Evolutionary conservation across 1,140 invertebrate species (phyloP).

Genomic region (Coptotermes formosanus): DNA sequence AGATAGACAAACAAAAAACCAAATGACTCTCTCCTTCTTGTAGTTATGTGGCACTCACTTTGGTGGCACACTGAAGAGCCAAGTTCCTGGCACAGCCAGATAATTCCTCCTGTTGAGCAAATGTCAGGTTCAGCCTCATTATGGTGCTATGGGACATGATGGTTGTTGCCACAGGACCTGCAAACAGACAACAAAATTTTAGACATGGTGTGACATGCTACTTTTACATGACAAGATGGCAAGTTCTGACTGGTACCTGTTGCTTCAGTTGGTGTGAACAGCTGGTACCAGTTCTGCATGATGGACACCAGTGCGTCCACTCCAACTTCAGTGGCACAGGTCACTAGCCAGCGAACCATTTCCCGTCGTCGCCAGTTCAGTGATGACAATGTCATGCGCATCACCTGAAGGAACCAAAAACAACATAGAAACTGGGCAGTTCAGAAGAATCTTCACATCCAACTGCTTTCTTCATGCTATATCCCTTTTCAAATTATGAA

Average conservation of each 20-base stretch:
- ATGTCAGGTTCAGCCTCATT: slow-evolving; percentile 68
- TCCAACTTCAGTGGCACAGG: slow-evolving; percentile 79
- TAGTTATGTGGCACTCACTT: slow-evolving; percentile 50
- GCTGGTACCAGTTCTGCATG: slow-evolving; percentile 82
- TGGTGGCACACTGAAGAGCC: slow-evolving; percentile 79
- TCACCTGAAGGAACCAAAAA: slow-evolving; percentile 55
- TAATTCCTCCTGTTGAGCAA: slow-evolving; percentile 78
- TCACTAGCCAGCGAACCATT: slow-evolving; percentile 85
- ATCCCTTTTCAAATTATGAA: too few relatives aligned
- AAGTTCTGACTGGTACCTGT: slow-evolving; percentile 48
- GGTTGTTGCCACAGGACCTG: slow-evolving; percentile 74
- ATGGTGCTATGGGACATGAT: slow-evolving; percentile 80
- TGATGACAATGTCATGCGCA: slow-evolving; percentile 77
- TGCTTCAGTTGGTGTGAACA: slow-evolving; percentile 83
- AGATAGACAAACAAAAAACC: slow-evolving; percentile 20
- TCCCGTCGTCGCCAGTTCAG: slow-evolving; percentile 78
- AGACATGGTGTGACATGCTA: not conserved
- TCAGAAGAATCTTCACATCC: too few relatives aligned
- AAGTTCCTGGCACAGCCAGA: slow-evolving; percentile 72
- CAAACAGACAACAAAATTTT: not conserved
- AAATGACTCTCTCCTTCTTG: not conserved
- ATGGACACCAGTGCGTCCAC: slow-evolving; percentile 76
- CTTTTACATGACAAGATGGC: slow-evolving; percentile 21
- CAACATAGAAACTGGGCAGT: too few relatives aligned
- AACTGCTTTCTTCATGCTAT: too few relatives aligned